A percentile compares a stretch with the other conserved stretches of the same genome.
Conservation (phyloP, 1,140 invertebrate genomes). For the Oedothorax gibbosus region DNA sequence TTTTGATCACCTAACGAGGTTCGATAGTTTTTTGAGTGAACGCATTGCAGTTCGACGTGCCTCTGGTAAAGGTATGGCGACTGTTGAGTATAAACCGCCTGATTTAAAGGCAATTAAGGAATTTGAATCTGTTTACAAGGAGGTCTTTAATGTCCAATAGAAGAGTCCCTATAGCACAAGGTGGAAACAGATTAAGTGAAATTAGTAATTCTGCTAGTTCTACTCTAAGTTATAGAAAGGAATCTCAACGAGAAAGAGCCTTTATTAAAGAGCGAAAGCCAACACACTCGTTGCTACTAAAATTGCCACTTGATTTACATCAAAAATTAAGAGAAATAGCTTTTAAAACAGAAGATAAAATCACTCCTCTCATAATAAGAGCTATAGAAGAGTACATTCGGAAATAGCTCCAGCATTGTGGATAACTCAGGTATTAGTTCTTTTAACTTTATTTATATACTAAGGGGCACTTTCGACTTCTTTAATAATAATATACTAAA, state of each 20-base stretch:
- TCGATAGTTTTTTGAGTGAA: slow-evolving; percentile 42
- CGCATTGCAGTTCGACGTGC: slow-evolving; percentile 6
- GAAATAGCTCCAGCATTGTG: slow-evolving; percentile 12
- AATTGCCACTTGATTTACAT: slow-evolving; percentile 3
- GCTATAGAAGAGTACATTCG: slow-evolving; percentile 27
- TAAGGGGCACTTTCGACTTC: slow-evolving; percentile 27
- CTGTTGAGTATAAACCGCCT: slow-evolving; percentile 28
- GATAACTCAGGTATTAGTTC: slow-evolving; percentile 27
- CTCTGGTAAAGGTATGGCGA: slow-evolving; percentile 29
- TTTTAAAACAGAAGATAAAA: slow-evolving; percentile 34
- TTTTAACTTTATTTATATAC: slow-evolving; percentile 16
- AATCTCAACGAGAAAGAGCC: background rate
- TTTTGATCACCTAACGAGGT: slow-evolving; percentile 28
- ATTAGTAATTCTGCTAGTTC: background rate
- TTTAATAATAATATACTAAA: slow-evolving; percentile 28
- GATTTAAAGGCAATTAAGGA: slow-evolving; percentile 13
- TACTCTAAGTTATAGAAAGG: background rate
- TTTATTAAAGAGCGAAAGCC: background rate
- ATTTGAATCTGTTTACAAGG: slow-evolving; percentile 18
- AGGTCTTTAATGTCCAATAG: slow-evolving; percentile 18
- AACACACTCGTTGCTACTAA: background rate
- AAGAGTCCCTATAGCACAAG: background rate
- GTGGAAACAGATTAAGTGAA: background rate
- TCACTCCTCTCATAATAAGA: slow-evolving; percentile 35
- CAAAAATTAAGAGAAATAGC: slow-evolving; percentile 24